A percentile compares a stretch with the other conserved stretches of the same genome.
phyloP scores from a whole-genome alignment of 1,140 invertebrate genomes.

The Psilanteris sp. region DNA sequence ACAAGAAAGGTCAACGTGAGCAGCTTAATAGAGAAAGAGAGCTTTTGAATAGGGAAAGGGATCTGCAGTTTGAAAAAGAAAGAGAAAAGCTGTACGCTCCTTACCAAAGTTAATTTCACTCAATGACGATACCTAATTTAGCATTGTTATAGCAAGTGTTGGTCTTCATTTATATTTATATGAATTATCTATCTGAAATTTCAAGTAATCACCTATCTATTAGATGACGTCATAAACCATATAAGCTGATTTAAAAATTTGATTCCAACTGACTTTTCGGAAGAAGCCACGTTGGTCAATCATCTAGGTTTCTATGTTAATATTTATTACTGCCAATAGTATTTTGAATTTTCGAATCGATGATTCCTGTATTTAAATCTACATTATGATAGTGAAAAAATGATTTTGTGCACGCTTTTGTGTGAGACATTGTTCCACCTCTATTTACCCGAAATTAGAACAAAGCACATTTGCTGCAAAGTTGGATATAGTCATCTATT shows the following conservation, averaged over 20 bases:
- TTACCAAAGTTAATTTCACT: slow-evolving; percentile 2
- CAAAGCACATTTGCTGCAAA: slow-evolving; percentile 1
- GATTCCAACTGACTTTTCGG: slow-evolving; percentile 2
- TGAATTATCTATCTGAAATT: no score
- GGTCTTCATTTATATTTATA: no score
- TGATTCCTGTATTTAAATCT: background rate
- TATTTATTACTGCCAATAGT: no score
- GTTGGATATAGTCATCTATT: background rate
- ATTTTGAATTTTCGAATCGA: slow-evolving; percentile 8
- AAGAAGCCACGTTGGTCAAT: slow-evolving; percentile 1
- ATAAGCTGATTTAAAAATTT: no score
- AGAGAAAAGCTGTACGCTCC: slow-evolving; percentile 25
- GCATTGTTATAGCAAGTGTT: no score
- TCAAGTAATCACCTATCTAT: no score
- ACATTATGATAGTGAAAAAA: slow-evolving; percentile 2
- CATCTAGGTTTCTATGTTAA: no score
- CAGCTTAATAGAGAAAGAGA: slow-evolving; percentile 1
- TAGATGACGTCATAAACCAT: no score
- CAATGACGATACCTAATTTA: no score
- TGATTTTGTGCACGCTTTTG: background rate
- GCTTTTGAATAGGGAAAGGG: background rate
- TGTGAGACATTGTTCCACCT: no score
- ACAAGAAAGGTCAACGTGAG: slow-evolving; percentile 73
- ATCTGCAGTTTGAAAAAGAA: slow-evolving; percentile 6
- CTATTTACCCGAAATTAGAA: background rate